phyloP scores from a whole-genome alignment of 1,140 invertebrate genomes.

The Yoshiicerus persimilis region DNA sequence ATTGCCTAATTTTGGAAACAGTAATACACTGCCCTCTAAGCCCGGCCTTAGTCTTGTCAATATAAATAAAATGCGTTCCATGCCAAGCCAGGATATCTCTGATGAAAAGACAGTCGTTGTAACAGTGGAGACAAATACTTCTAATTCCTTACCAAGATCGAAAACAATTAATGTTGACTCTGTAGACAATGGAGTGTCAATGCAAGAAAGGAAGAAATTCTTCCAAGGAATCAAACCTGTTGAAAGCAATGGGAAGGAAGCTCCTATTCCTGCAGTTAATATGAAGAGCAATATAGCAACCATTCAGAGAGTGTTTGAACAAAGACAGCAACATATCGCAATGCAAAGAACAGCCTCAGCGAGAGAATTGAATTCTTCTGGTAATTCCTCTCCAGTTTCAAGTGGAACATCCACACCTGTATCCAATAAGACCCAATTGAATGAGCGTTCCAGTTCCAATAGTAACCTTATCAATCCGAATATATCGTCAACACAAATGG shows the following conservation, averaged over 20 bases:
- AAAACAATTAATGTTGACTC: not conserved
- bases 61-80: not conserved
- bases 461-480: not conserved
- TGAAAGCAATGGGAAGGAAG: conserved; percentile 40
- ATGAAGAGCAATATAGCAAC: conserved; percentile 47
- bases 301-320: conserved; percentile 47
- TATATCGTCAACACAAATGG: conserved; percentile 28
- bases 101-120: not conserved
- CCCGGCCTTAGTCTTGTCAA: not conserved
- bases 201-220: conserved; percentile 40
- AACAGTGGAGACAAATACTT: not conserved
- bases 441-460: not conserved
- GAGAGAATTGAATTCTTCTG: not conserved
- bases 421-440: not conserved
- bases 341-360: not conserved
- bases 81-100: not conserved
- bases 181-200: not conserved
- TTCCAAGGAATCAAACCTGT: conserved; percentile 46
- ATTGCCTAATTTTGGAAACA: not conserved
- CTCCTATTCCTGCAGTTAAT: conserved; percentile 45
- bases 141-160: not conserved
- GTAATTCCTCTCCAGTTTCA: not conserved
- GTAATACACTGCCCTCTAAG: not conserved
- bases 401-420: not conserved
- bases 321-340: conserved; percentile 29